Evolutionary conservation across 2,797 vertebrate genomes (phyloP).

Genomic region (Xiphorhynchus erythropygius): DNA sequence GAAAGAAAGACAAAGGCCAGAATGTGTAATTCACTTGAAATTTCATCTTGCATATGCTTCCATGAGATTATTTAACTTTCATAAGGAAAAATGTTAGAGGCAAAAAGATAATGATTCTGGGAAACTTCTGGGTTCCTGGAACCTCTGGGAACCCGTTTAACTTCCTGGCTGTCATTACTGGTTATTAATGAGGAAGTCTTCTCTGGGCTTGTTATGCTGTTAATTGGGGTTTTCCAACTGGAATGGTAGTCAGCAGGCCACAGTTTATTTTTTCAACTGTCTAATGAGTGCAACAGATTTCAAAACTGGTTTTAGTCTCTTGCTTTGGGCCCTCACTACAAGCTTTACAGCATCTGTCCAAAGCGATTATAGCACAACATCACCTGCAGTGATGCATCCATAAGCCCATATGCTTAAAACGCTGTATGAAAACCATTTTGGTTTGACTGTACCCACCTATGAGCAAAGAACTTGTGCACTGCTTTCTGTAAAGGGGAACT

Average conservation of each 20-base stretch:
- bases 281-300: background rate
- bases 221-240: background rate
- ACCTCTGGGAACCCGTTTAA: background rate
- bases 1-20: background rate
- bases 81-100: background rate
- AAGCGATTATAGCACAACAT: background rate
- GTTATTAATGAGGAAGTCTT: background rate
- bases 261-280: background rate
- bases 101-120: background rate
- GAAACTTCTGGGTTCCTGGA: background rate
- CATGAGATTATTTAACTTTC: background rate
- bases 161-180: background rate
- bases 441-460: background rate
- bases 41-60: background rate
- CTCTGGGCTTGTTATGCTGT: background rate
- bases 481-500: background rate
- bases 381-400: background rate
- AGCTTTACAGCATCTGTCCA: background rate
- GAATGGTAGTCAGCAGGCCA: background rate
- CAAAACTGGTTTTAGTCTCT: background rate
- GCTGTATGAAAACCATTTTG: background rate
- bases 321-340: background rate
- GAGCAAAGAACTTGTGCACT: background rate
- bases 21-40: background rate
- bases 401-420: background rate